phyloP scores from a whole-genome alignment of 2,113 vertebrate genomes.

The Rallus limicola region DNA sequence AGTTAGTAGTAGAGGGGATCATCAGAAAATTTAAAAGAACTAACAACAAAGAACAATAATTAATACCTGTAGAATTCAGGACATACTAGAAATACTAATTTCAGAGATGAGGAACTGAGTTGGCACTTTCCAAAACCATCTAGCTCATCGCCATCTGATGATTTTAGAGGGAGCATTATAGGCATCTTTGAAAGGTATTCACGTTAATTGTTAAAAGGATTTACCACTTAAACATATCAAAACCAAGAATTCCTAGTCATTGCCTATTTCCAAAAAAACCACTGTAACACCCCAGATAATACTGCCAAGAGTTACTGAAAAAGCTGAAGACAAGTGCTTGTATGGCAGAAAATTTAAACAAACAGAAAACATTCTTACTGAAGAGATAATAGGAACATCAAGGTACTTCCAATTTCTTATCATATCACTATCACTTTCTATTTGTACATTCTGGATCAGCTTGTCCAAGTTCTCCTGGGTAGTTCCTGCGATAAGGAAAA shows the following conservation, averaged over 20 bases:
- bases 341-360: not conserved
- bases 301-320: not conserved
- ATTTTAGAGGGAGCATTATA: not conserved
- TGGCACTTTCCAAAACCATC: not conserved
- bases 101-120: not conserved
- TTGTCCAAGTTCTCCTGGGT: slow-evolving; percentile 95
- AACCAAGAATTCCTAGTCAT: not conserved
- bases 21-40: not conserved
- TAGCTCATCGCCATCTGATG: not conserved
- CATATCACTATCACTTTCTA: slow-evolving; percentile 88
- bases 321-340: not conserved
- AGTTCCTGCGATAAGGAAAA: slow-evolving; percentile 81
- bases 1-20: not conserved
- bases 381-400: slow-evolving; percentile 86
- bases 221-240: not conserved
- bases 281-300: not conserved
- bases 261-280: not conserved
- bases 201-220: not conserved
- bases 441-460: slow-evolving; percentile 94
- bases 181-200: not conserved
- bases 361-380: slow-evolving; percentile 54
- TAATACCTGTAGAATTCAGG: not conserved
- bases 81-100: not conserved
- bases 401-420: slow-evolving; percentile 95
- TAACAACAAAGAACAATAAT: not conserved